phyloP scores from a whole-genome alignment of 2,888 invertebrate species.

The Drosophila anceps region DNA sequence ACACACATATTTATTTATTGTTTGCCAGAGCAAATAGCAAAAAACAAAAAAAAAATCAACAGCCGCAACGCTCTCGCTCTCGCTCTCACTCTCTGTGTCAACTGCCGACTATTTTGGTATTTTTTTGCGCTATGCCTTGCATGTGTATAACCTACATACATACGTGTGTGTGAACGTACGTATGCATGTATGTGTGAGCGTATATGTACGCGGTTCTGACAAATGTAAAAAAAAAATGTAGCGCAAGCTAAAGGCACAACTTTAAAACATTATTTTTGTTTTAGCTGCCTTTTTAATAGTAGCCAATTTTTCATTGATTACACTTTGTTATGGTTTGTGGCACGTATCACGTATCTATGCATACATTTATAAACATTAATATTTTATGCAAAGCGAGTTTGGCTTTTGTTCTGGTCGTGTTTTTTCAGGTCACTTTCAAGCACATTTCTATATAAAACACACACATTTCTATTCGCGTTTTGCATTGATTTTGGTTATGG shows the following conservation, averaged over 20 bases:
- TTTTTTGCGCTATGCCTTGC: slow-evolving; percentile 66
- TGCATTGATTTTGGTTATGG: slow-evolving; percentile 40
- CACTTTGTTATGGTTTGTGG: slow-evolving; percentile 48
- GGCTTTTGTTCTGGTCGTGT: slow-evolving; percentile 22
- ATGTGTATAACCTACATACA: slow-evolving; percentile 57
- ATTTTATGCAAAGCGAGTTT: slow-evolving; percentile 21
- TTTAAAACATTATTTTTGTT: slow-evolving; percentile 27
- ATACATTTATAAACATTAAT: slow-evolving; percentile 26
- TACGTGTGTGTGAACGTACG: slow-evolving; percentile 11
- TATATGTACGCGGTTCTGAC: slow-evolving; percentile 48
- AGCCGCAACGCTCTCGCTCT: slow-evolving; percentile 24
- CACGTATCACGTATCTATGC: slow-evolving; percentile 16
- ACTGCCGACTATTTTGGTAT: slow-evolving; percentile 68
- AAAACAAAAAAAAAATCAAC: slow-evolving; percentile 39
- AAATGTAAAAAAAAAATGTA: slow-evolving; percentile 46
- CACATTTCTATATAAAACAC: slow-evolving; percentile 48
- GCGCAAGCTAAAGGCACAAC: slow-evolving; percentile 36
- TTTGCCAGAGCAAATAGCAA: slow-evolving; percentile 58
- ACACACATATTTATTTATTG: slow-evolving; percentile 64
- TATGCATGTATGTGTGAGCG: slow-evolving; percentile 11
- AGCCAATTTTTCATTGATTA: slow-evolving; percentile 27
- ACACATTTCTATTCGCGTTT: slow-evolving; percentile 35
- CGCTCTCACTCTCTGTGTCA: slow-evolving; percentile 50
- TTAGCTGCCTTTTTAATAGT: slow-evolving; percentile 17
- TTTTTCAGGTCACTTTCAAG: slow-evolving; percentile 50